Evolutionary conservation across 2,113 vertebrate genomes (phyloP).

Genomic region (Lophius piscatorius): DNA sequence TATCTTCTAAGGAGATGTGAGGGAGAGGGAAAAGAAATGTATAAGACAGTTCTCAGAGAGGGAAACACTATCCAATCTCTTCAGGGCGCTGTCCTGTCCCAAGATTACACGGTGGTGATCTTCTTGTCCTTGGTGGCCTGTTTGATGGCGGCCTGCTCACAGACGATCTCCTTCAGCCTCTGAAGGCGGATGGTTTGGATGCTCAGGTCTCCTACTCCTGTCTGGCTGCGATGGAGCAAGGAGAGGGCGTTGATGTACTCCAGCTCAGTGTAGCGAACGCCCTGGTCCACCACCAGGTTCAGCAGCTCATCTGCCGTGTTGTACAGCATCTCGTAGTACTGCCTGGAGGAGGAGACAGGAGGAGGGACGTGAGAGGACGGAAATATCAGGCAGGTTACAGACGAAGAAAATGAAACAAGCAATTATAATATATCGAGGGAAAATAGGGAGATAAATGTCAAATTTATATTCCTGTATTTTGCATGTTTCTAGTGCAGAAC

Average conservation of each 20-base stretch:
- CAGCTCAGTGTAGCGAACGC: constrained; percentile 96
- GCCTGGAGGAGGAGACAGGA: constrained; percentile 72
- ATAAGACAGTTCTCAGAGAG: no score
- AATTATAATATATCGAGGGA: neutral
- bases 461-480: constrained; percentile 22
- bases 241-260: constrained; percentile 97
- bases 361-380: neutral
- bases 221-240: constrained; percentile 96
- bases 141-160: constrained; percentile 97
- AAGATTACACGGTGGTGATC: constrained; percentile 91
- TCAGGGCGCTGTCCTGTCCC: neutral
- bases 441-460: neutral
- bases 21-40: neutral
- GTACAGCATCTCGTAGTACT: constrained; percentile 99
- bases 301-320: constrained; percentile 95
- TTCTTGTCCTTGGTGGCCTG: constrained; percentile 99
- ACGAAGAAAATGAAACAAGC: neutral
- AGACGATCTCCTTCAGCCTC: constrained; percentile 97
- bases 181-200: constrained; percentile 94
- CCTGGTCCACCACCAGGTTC: constrained; percentile 98
- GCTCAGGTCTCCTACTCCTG: constrained; percentile 93
- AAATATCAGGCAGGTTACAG: neutral
- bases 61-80: neutral
- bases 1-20: neutral
- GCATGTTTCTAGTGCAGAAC: constrained; percentile 23